Evolutionary conservation across 2,888 invertebrate genomes (phyloP).

Genomic region (Oeneis ivallda): DNA sequence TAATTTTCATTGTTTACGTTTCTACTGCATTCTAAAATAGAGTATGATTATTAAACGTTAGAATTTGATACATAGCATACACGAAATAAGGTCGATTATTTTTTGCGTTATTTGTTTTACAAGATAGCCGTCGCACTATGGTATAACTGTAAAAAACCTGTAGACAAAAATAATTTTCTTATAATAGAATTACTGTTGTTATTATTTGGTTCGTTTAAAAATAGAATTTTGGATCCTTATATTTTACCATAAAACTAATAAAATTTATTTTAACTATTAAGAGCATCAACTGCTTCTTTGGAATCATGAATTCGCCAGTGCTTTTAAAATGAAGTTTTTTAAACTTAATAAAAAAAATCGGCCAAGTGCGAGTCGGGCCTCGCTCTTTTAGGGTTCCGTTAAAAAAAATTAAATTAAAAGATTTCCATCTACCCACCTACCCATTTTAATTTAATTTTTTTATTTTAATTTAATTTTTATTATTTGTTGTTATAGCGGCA

Average conservation of each 20-base stretch:
- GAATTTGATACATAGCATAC: constrained; percentile 8
- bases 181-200: neutral
- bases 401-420: too few relatives aligned
- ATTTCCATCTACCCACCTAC: too few relatives aligned
- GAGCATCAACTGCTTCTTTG: too few relatives aligned
- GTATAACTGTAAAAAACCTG: neutral
- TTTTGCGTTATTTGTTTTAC: constrained; percentile 9
- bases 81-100: constrained; percentile 4
- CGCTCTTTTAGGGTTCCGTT: too few relatives aligned
- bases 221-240: neutral
- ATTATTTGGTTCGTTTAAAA: neutral
- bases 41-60: constrained; percentile 17
- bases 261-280: neutral
- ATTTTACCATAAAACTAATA: too few relatives aligned
- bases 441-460: too few relatives aligned
- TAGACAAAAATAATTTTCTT: constrained; percentile 36
- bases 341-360: too few relatives aligned
- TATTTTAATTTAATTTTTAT: too few relatives aligned
- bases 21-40: constrained; percentile 39
- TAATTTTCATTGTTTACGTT: constrained; percentile 39
- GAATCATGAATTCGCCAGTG: too few relatives aligned
- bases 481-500: too few relatives aligned
- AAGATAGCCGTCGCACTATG: constrained; percentile 31
- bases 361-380: too few relatives aligned
- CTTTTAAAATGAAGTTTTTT: too few relatives aligned